Percentiles rank a stretch among this genome's conserved stretches.
Evolutionary conservation across 1,140 invertebrate species (phyloP).

Genomic region (Diploscapter pachys): DNA sequence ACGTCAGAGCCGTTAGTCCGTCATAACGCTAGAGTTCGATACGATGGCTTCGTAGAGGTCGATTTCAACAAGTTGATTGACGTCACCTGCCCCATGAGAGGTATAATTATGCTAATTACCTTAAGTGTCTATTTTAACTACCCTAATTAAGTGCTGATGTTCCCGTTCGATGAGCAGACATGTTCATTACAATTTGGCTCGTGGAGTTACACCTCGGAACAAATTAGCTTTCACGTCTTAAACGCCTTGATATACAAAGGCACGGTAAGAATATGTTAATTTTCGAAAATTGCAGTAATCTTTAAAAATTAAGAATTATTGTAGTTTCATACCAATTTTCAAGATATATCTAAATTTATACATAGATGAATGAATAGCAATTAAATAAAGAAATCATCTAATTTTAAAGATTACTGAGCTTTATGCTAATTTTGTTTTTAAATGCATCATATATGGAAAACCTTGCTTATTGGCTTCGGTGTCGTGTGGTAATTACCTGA

Average conservation of each 20-base stretch:
- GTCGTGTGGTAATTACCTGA: too few relatives aligned
- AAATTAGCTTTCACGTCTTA: slow-evolving; percentile 23
- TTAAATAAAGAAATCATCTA: too few relatives aligned
- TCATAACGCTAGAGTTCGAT: slow-evolving; percentile 29
- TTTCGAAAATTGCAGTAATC: too few relatives aligned
- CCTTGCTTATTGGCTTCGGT: too few relatives aligned
- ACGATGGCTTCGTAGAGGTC: slow-evolving; percentile 30
- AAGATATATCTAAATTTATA: too few relatives aligned
- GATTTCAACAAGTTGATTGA: slow-evolving; percentile 30
- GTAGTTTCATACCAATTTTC: too few relatives aligned
- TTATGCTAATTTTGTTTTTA: too few relatives aligned
- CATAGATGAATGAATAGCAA: too few relatives aligned
- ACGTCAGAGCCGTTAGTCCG: slow-evolving; percentile 24
- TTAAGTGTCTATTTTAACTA: slow-evolving; percentile 18
- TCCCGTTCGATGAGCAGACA: slow-evolving; percentile 34
- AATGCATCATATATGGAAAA: too few relatives aligned
- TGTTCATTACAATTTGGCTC: slow-evolving; percentile 31
- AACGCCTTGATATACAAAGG: slow-evolving; percentile 3
- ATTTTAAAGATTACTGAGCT: too few relatives aligned
- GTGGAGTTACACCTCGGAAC: slow-evolving; percentile 30
- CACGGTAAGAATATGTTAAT: neutral
- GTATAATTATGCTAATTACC: neutral
- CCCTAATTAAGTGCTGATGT: slow-evolving; percentile 16
- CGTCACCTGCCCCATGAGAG: neutral
- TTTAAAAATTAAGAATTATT: too few relatives aligned